Evolutionary conservation across 2,113 vertebrate species (phyloP).

Genomic region (Nothocercus julius): DNA sequence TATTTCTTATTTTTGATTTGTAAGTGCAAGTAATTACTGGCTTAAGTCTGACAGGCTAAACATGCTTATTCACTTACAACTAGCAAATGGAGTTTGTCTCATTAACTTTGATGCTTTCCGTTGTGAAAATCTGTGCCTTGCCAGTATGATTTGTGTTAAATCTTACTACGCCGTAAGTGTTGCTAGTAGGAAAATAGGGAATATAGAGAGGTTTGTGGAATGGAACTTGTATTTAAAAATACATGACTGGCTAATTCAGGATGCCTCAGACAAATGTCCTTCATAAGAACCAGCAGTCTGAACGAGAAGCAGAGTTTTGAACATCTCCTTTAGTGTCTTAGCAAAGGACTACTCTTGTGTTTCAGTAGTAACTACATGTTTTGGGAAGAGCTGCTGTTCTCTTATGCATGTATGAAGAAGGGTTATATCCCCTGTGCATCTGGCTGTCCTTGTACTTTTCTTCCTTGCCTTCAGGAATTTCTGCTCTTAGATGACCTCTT

Average conservation of each 20-base stretch:
- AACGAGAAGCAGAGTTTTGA: not conserved
- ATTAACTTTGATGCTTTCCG: not conserved
- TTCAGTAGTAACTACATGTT: not conserved
- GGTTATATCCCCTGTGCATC: not conserved
- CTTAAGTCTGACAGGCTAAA: not conserved
- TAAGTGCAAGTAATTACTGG: not conserved
- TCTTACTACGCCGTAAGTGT: rapidly evolving
- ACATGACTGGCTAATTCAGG: not conserved
- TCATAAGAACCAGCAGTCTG: not conserved
- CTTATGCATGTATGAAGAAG: not conserved
- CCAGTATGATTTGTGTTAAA: not conserved
- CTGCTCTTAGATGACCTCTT: not conserved
- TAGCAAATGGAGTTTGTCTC: not conserved
- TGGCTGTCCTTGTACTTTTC: not conserved
- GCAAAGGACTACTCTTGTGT: not conserved
- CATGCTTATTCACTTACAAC: not conserved
- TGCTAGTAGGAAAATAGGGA: not conserved
- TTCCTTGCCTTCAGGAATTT: not conserved
- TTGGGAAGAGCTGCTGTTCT: not conserved
- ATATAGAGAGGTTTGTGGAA: not conserved
- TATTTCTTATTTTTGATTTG: no score
- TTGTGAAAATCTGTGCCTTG: not conserved
- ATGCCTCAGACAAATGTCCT: not conserved
- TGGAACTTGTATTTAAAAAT: not conserved
- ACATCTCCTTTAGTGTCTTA: not conserved